Evolutionary conservation across 1,140 invertebrate genomes (phyloP).

Genomic region (Zaprionus nigranus): DNA sequence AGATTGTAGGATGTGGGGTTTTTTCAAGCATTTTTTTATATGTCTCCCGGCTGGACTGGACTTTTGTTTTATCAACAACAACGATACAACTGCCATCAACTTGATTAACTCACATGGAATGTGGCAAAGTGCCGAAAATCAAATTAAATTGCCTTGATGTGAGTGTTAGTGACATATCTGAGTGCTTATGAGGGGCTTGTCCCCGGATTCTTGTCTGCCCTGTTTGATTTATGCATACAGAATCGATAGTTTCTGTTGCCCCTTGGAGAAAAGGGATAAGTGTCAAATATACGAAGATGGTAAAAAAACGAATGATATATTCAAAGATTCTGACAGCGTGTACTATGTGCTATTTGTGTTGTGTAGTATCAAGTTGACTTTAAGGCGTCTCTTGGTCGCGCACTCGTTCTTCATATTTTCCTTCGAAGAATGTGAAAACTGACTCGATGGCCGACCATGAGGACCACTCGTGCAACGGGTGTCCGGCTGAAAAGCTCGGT

Average conservation of each 20-base stretch:
- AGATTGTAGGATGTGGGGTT: neutral
- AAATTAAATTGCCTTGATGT: slow-evolving; percentile 82
- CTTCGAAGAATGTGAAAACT: slow-evolving; percentile 85
- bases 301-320: slow-evolving; percentile 56
- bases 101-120: slow-evolving; percentile 74
- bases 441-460: slow-evolving; percentile 86
- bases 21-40: slow-evolving; percentile 45
- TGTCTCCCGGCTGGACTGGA: slow-evolving; percentile 50
- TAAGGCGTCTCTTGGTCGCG: slow-evolving; percentile 23
- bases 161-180: slow-evolving; percentile 79
- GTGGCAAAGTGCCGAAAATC: slow-evolving; percentile 76
- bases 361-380: slow-evolving; percentile 16
- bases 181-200: slow-evolving; percentile 43
- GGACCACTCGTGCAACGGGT: slow-evolving; percentile 86
- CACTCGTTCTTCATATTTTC: slow-evolving; percentile 72
- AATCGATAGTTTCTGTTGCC: slow-evolving; percentile 76
- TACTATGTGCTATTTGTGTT: slow-evolving; percentile 21
- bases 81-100: slow-evolving; percentile 78
- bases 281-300: slow-evolving; percentile 53
- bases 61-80: slow-evolving; percentile 73
- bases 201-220: slow-evolving; percentile 13
- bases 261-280: slow-evolving; percentile 77
- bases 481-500: slow-evolving; percentile 85
- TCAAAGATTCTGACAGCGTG: slow-evolving; percentile 35
- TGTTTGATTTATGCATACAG: slow-evolving; percentile 70